A percentile compares a stretch with the other conserved stretches of the same genome.
phyloP scores from a whole-genome alignment of 2,113 vertebrate genomes.

The Oreochromis spilurus region DNA sequence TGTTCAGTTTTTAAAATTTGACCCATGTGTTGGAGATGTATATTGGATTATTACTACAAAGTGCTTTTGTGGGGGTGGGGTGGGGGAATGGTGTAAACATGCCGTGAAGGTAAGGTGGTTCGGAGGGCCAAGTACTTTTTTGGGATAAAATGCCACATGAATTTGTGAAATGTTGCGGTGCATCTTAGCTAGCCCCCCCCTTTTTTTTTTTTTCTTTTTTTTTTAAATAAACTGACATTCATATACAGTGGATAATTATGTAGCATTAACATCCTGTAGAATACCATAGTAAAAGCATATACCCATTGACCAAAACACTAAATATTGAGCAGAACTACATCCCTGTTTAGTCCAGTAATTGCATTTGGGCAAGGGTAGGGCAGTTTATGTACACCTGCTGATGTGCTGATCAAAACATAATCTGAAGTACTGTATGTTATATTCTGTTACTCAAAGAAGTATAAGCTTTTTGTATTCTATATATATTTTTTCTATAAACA shows the following conservation, averaged over 20 bases:
- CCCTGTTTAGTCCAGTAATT: constrained; percentile 53
- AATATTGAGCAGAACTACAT: constrained; percentile 62
- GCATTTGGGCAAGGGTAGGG: constrained; percentile 55
- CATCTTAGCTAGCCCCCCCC: constrained; percentile 17
- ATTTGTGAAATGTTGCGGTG: constrained; percentile 59
- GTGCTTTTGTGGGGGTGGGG: constrained; percentile 13
- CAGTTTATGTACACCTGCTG: constrained; percentile 70
- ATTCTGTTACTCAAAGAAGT: constrained; percentile 77
- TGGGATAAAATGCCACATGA: constrained; percentile 40
- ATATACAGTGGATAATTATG: constrained; percentile 66
- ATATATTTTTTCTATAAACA: constrained; percentile 76
- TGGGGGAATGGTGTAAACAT: background rate
- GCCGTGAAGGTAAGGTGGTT: background rate
- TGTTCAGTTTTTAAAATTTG: constrained; percentile 8
- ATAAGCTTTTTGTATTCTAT: constrained; percentile 78
- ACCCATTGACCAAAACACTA: constrained; percentile 71
- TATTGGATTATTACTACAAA: constrained; percentile 31
- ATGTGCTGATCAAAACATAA: constrained; percentile 75
- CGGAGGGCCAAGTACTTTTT: constrained; percentile 48
- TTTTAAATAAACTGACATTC: constrained; percentile 24
- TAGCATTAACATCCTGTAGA: constrained; percentile 72
- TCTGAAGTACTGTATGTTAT: constrained; percentile 77
- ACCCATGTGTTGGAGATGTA: constrained; percentile 3
- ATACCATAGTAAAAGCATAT: constrained; percentile 65
- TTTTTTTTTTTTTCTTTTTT: rapidly evolving